Evolutionary conservation across 2,888 invertebrate genomes (phyloP), one percentile per base, ranked within the genome.

Genomic region (Bugulina stolonifera): DNA sequence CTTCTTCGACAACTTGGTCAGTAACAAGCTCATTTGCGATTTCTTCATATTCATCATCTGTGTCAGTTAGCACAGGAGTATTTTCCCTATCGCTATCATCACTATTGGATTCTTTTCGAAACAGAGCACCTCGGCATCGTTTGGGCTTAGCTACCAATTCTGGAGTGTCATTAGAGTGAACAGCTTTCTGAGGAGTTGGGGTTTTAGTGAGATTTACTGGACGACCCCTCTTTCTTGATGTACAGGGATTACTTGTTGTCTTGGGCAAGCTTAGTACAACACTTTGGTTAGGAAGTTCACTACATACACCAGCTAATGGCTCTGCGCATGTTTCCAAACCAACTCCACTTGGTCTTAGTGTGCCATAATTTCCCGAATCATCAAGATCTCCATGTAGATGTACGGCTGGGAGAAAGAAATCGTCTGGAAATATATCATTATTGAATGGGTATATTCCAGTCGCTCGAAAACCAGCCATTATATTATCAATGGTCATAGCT

Each of bases 351-450:
- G n/a, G n/a, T n/a, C n/a, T n/a, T 5, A 52, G 52, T 5, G 52
- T 14, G 18, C 52, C 52, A 52, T 52, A 5, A 14, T 5, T 14
- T 18, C 18, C 10, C 52, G 22, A 14, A 52, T 52, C 52, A 52
- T 52, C 52, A 52, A 22, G 22, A 52, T 14, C 22, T 52, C 52
- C 18, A 52, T 52, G 52, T 18, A 52, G 52, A 52, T 52, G 52
- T 52, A 14, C 57, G 14, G 10, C 25, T n/a, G 57, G n/a, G 3
- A 57, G 57, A 25, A 57, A 57, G 5, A 57, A 5, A 14, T 57
- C 57, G 23, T 57, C 57, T 5, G 14, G 22, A 57, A 57, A 57
- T n/a, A 57, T 25, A n/a, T 57, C 57, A 57, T 57, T 25, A n/a
- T 57, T 57, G 57, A 57, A 23, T 14, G 57, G 23, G 23, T n/a